Evolutionary conservation across 92 coral and sea anemone genomes (phyloP).

Genomic region (Palythoa caribaeorum): DNA sequence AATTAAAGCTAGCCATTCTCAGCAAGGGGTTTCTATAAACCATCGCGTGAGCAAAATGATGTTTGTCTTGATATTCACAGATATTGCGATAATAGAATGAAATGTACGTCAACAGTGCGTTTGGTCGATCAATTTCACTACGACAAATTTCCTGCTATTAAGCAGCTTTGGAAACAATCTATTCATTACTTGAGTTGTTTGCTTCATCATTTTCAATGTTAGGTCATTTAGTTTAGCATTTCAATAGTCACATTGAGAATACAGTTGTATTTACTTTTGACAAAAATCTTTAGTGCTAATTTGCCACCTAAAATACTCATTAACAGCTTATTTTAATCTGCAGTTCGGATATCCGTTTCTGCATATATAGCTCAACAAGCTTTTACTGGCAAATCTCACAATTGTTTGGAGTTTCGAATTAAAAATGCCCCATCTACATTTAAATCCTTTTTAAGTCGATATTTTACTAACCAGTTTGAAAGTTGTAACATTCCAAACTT

Average conservation of each 20-base stretch:
- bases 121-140: conserved; percentile 1
- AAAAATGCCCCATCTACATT: neutral
- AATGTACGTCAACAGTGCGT: neutral
- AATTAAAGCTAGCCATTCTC: neutral
- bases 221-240: neutral
- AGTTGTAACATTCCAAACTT: too few relatives aligned
- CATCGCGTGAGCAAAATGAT: conserved; percentile 25
- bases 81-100: neutral
- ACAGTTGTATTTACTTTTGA: neutral
- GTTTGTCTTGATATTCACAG: neutral
- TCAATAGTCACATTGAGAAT: neutral
- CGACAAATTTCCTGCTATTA: neutral
- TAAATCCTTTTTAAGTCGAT: too few relatives aligned
- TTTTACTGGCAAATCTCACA: neutral
- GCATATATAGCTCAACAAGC: neutral
- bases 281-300: neutral
- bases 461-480: too few relatives aligned
- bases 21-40: neutral
- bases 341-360: neutral
- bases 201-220: neutral
- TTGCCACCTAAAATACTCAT: neutral
- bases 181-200: neutral
- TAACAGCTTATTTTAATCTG: neutral
- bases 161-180: neutral
- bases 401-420: neutral